Evolutionary conservation across 1,140 invertebrate species (phyloP), one percentile per base, ranked within the genome.

Genomic region (Scaptomyza pallida): DNA sequence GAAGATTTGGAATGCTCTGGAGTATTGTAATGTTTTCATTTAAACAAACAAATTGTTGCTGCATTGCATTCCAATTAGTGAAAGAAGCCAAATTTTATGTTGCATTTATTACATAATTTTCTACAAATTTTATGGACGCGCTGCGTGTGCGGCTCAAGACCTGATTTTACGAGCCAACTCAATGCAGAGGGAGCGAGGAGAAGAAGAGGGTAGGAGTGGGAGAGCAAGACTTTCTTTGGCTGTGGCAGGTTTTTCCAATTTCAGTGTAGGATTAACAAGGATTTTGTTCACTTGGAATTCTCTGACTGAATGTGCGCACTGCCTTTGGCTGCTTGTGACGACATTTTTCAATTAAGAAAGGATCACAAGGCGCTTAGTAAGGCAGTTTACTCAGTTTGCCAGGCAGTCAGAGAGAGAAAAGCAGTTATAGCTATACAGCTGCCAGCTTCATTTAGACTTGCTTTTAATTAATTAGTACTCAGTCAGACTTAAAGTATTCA

Each of bases 261-360:
- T 88, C 82, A 82, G 82, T 88, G 78, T 75, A 61, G 82, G 82
- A 88, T 88, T 88, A 88, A 88, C 82, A 88, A 74, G 82, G 82
- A 88, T 88, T 88, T 88, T 55, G 57, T 48, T 44, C 26, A 41
- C 47, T 55, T 61, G 43, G 35, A 21, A 30, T 2, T 30, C 45
- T 73, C 68, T 61, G 41, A 51, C 35, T 72, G 57, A 52, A 68
- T 62, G 52, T 26, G 3, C 33, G 57, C 64, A 16, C 23, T 47
- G 30, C 41, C 43, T 52, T 43, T 69, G 62, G 57, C 48, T 59
- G 55, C 47, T 76, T 82, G 83, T 86, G 82, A 88, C 78, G 82
- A 88, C 82, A 88, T 89, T 89, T 89, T 89, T 89, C 83, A 89
- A 89, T 89, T 89, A 89, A 89, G 85, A 89, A 89, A 89, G 83